Evolutionary conservation across 2,113 vertebrate species (phyloP).

Genomic region (Telmatochromis brachygnathus): DNA sequence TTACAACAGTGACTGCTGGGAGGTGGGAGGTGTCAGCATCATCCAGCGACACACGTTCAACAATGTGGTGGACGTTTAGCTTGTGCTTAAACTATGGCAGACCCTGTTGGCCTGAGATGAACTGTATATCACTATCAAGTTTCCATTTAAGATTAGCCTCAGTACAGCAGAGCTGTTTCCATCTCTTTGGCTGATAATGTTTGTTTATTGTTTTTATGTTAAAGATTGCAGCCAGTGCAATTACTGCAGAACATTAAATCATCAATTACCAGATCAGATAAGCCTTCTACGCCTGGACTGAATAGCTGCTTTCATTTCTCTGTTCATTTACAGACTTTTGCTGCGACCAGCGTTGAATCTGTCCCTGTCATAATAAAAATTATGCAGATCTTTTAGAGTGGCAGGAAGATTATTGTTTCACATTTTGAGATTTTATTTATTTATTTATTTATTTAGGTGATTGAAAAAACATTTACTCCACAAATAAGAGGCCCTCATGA

Average conservation of each 20-base stretch:
- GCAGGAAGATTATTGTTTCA: neutral
- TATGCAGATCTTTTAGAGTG: neutral
- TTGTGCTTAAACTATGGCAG: neutral
- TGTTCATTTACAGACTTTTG: neutral
- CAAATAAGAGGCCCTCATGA: neutral
- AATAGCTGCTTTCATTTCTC: neutral
- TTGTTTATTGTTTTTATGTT: neutral
- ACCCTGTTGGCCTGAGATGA: neutral
- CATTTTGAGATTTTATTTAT: neutral
- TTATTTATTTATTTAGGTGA: neutral
- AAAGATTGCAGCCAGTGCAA: neutral
- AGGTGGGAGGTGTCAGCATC: neutral
- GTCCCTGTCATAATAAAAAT: neutral
- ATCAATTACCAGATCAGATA: conserved; percentile 29
- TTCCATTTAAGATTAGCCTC: neutral
- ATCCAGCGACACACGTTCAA: neutral
- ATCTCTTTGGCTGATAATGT: neutral
- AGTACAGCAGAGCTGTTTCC: neutral
- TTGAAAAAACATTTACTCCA: neutral
- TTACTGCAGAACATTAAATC: neutral
- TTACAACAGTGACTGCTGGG: neutral
- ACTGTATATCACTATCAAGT: neutral
- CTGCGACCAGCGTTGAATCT: neutral
- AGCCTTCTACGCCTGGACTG: conserved; percentile 4
- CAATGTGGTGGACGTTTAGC: neutral